These are phyloP conservation scores for Pseudomugil gertrudae DNA, from an alignment of 2,797 vertebrate genomes.

Conservation along the genomic window DNA sequence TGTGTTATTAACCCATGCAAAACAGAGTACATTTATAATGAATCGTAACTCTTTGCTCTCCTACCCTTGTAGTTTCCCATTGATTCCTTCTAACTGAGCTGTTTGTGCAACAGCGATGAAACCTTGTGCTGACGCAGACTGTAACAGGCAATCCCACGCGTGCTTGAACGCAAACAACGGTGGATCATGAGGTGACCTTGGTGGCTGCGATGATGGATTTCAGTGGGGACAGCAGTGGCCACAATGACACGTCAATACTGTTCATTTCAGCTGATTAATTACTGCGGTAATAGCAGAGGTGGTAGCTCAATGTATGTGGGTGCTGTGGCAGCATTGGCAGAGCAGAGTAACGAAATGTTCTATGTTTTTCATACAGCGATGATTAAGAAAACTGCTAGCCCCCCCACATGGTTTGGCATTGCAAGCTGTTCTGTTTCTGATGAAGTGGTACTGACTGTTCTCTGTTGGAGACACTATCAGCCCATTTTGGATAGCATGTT, in stretches of 20 bases:
- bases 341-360: conserved; percentile 29
- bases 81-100: conserved; percentile 36
- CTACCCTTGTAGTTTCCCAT: conserved; percentile 21
- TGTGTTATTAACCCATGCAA: conserved; percentile 1
- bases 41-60: conserved; percentile 26
- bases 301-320: conserved; percentile 15
- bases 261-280: conserved; percentile 44
- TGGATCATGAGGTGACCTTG: conserved; percentile 45
- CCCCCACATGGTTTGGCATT: conserved; percentile 2
- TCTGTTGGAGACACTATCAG: conserved; percentile 23
- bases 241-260: conserved; percentile 29
- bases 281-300: conserved; percentile 11
- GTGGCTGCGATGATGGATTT: conserved; percentile 31
- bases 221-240: conserved; percentile 18
- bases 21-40: conserved; percentile 31
- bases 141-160: background rate
- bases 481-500: conserved; percentile 20
- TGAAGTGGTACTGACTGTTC: conserved; percentile 6
- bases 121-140: conserved; percentile 13
- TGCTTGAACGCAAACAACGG: conserved; percentile 8
- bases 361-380: conserved; percentile 7
- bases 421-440: conserved; percentile 41
- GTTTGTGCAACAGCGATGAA: conserved; percentile 25
- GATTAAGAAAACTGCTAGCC: conserved; percentile 1
- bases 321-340: background rate